Percentiles rank a stretch among this genome's conserved stretches.
These are phyloP conservation scores for Drosophila arizonae DNA, from an alignment of 1,140 invertebrate genomes.

Conservation along the genomic window DNA sequence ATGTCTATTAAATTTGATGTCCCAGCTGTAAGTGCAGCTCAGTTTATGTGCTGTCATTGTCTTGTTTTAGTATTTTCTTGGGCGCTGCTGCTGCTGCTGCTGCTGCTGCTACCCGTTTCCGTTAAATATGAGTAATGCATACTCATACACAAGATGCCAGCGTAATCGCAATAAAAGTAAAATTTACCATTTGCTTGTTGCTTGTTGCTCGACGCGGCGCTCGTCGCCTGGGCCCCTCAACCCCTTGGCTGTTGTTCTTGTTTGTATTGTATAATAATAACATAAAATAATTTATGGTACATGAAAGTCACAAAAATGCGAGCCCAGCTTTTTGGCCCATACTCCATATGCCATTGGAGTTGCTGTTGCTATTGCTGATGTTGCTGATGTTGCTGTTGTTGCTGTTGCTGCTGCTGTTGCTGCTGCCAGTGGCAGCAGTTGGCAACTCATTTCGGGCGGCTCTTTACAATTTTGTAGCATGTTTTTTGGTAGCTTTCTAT, in stretches of 20 bases:
- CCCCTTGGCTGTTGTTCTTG: conserved; percentile 15
- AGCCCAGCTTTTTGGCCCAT: conserved; percentile 19
- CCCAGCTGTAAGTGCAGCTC: not conserved
- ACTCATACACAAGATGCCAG: conserved; percentile 19
- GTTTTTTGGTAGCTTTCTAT: conserved; percentile 41
- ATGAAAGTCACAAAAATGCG: conserved; percentile 76
- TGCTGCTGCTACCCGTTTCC: not conserved
- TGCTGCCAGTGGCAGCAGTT: conserved; percentile 24
- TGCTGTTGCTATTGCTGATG: conserved; percentile 2
- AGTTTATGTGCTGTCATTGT: conserved; percentile 21
- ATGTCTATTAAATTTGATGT: not conserved
- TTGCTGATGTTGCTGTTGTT: conserved; percentile 3
- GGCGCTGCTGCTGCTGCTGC: not conserved
- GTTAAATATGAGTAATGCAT: not conserved
- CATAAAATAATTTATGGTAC: conserved; percentile 76
- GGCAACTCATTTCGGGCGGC: conserved; percentile 24
- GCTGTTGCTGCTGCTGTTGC: conserved; percentile 33
- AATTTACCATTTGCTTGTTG: conserved; percentile 49
- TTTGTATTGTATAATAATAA: conserved; percentile 75
- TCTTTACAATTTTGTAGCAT: conserved; percentile 65
- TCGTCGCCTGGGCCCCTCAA: not conserved
- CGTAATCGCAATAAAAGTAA: conserved; percentile 55
- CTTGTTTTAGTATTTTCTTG: conserved; percentile 9
- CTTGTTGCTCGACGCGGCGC: conserved; percentile 38
- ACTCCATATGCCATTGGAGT: not conserved